phyloP scores from a whole-genome alignment of 2,113 vertebrate species.

The Anarhynchus alexandrinus region DNA sequence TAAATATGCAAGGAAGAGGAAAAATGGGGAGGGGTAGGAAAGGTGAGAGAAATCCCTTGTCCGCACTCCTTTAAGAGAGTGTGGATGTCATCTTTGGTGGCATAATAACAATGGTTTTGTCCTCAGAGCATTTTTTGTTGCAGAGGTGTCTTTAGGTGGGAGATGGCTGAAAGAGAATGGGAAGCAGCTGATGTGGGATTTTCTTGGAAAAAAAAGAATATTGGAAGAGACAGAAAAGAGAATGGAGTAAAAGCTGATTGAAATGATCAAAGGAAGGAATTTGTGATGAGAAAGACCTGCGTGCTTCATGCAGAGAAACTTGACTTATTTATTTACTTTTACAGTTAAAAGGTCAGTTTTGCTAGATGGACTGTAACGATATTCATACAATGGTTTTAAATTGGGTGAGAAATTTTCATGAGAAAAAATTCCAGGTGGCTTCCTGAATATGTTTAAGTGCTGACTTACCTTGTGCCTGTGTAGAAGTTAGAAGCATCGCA shows the following conservation, averaged over 20 bases:
- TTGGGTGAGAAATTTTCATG: not conserved
- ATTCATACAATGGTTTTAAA: not conserved
- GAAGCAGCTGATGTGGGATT: not conserved
- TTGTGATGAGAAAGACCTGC: not conserved
- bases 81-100: not conserved
- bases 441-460: not conserved
- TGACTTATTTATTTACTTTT: not conserved
- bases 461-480: not conserved
- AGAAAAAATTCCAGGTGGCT: not conserved
- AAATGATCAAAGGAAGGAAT: not conserved
- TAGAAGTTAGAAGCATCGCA: fast-evolving
- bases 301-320: not conserved
- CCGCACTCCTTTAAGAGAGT: not conserved
- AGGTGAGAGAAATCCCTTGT: not conserved
- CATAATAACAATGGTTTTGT: not conserved
- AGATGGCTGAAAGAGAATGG: not conserved
- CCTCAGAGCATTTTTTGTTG: not conserved
- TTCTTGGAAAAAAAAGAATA: not conserved
- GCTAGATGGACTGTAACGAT: not conserved
- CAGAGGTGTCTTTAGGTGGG: not conserved
- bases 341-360: not conserved
- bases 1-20: not conserved
- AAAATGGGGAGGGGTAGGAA: not conserved
- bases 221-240: not conserved
- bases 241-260: not conserved